Conservation (phyloP, 2,888 invertebrate genomes). For the Apodemia zela region DNA sequence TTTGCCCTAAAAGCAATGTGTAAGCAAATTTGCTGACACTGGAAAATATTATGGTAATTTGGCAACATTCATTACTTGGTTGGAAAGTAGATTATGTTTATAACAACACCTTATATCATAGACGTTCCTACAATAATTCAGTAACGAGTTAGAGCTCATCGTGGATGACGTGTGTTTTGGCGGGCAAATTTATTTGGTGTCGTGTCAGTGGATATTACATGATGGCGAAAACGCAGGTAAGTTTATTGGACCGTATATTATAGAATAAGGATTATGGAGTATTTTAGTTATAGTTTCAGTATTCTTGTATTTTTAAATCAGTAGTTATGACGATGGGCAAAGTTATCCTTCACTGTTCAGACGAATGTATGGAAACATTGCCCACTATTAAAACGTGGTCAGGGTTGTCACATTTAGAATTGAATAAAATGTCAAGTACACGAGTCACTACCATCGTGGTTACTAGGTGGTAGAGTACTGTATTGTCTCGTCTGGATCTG, state of each 20-base stretch:
- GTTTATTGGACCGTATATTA: constrained; percentile 14
- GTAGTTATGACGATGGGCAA: constrained; percentile 12
- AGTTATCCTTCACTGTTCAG: constrained; percentile 5
- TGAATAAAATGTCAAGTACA: not conserved
- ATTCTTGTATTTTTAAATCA: not conserved
- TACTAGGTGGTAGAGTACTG: too few relatives aligned
- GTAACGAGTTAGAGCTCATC: not conserved
- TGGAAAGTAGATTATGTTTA: not conserved
- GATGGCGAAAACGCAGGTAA: constrained; percentile 21
- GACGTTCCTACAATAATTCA: not conserved
- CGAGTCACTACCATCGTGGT: too few relatives aligned
- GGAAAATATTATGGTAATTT: too few relatives aligned
- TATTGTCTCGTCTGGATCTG: too few relatives aligned
- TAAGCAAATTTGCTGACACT: too few relatives aligned
- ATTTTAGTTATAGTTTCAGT: constrained; percentile 7
- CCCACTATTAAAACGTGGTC: constrained; percentile 18
- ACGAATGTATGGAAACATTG: constrained; percentile 15
- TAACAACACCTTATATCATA: not conserved
- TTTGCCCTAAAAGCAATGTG: too few relatives aligned
- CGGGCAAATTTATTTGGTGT: not conserved
- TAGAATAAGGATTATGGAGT: constrained; percentile 2
- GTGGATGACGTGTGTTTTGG: not conserved
- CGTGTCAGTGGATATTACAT: constrained; percentile 7
- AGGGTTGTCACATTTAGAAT: constrained; percentile 19
- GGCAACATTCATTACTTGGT: too few relatives aligned